Percentiles rank a stretch among this genome's conserved stretches.
phyloP scores from a whole-genome alignment of 2,113 vertebrate genomes.

The Chiloscyllium plagiosum region DNA sequence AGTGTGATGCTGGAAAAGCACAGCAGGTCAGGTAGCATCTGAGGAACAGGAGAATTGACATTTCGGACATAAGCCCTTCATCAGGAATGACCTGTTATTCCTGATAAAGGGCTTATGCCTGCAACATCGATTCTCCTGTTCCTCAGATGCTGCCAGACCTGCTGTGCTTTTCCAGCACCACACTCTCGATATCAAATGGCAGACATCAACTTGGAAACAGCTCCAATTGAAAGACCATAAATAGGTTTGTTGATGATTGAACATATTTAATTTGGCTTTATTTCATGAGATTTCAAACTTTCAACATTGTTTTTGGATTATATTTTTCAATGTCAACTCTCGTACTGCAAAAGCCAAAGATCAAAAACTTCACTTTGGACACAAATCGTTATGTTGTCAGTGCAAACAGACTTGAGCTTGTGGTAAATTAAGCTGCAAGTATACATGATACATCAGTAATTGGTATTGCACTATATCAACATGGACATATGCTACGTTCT shows the following conservation, averaged over 20 bases:
- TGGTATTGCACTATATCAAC: background rate
- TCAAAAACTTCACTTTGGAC: background rate
- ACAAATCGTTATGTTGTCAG: background rate
- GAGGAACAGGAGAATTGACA: no score
- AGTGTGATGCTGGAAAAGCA: no score
- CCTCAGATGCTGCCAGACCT: no score
- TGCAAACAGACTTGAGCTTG: background rate
- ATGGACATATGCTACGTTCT: background rate
- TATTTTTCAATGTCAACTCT: background rate
- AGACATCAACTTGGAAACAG: background rate
- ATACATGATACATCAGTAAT: background rate
- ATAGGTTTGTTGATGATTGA: background rate
- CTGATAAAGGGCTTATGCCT: no score
- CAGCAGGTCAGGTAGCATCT: no score
- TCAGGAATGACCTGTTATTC: no score
- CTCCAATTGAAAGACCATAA: background rate
- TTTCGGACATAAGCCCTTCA: no score
- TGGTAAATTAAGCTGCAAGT: background rate
- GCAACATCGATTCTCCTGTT: no score
- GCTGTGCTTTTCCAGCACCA: no score
- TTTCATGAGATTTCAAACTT: background rate
- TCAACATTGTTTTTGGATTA: background rate
- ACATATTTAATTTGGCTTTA: background rate
- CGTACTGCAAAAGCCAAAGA: background rate
- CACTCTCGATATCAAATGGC: background rate